Conservation (phyloP, 2,888 invertebrate genomes). For the Zygothrica quintamaculata region DNA sequence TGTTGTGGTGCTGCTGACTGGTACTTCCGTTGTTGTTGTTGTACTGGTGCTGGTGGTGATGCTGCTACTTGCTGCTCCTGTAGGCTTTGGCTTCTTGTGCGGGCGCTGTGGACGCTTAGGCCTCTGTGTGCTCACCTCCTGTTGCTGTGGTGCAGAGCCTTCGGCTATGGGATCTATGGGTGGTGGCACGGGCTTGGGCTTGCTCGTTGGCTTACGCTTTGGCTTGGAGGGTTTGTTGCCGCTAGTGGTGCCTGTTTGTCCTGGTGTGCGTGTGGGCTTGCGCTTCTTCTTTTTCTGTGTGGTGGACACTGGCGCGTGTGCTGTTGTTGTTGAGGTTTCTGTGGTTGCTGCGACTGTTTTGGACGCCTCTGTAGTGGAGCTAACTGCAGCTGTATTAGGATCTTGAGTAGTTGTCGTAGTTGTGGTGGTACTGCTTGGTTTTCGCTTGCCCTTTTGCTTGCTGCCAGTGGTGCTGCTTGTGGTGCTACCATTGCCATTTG, state of each 20-base stretch:
- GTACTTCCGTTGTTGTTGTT: constrained; percentile 22
- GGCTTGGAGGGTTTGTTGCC: constrained; percentile 37
- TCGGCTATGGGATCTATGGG: constrained; percentile 25
- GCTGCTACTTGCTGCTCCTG: constrained; percentile 56
- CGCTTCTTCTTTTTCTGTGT: constrained; percentile 78
- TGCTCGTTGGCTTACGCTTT: constrained; percentile 45
- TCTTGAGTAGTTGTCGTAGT: constrained; percentile 29
- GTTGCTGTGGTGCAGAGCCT: constrained; percentile 55
- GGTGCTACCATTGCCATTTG: constrained; percentile 15
- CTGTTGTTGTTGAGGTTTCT: constrained; percentile 29
- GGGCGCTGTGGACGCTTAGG: constrained; percentile 50
- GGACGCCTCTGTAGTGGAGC: constrained; percentile 22
- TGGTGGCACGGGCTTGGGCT: constrained; percentile 55
- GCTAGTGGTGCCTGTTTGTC: constrained; percentile 23
- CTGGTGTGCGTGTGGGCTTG: constrained; percentile 77
- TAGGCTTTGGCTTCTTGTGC: constrained; percentile 55
- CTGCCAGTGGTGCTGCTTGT: constrained; percentile 36
- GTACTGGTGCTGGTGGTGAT: constrained; percentile 24
- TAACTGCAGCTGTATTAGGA: constrained; percentile 23
- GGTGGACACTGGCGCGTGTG: constrained; percentile 32
- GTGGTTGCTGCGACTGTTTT: constrained; percentile 14
- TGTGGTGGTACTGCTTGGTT: constrained; percentile 53
- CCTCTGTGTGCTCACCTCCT: constrained; percentile 36
- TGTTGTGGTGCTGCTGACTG: constrained; percentile 25
- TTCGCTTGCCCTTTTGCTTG: constrained; percentile 81